Evolutionary conservation across 2,888 invertebrate species (phyloP).

Genomic region (Acrobasis repandana): DNA sequence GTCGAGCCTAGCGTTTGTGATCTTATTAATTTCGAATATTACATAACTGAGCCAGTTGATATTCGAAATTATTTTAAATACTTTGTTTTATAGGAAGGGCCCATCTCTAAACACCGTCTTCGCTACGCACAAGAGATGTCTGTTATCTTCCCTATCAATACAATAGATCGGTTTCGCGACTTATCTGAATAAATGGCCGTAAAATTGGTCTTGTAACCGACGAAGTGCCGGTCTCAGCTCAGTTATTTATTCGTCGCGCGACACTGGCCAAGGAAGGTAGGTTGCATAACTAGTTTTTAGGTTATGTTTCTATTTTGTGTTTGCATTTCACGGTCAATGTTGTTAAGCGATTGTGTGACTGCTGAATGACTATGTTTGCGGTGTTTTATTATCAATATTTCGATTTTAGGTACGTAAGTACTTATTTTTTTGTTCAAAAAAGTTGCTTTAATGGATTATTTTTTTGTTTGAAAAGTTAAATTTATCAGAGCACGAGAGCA

Average conservation of each 20-base stretch:
- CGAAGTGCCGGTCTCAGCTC: background rate
- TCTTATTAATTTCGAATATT: too few relatives aligned
- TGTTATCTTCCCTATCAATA: slow-evolving; percentile 4
- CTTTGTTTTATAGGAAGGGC: background rate
- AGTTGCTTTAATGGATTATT: too few relatives aligned
- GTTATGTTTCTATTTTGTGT: slow-evolving; percentile 7
- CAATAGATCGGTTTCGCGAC: background rate
- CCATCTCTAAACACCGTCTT: background rate
- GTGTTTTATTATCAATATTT: too few relatives aligned
- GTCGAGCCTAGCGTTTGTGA: too few relatives aligned
- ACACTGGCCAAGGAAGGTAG: slow-evolving; percentile 5
- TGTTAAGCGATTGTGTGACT: too few relatives aligned
- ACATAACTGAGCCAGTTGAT: too few relatives aligned
- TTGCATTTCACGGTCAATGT: background rate
- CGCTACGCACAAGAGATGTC: background rate
- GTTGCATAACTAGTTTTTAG: slow-evolving; percentile 11
- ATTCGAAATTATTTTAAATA: too few relatives aligned
- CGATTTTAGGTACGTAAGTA: too few relatives aligned
- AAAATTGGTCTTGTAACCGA: slow-evolving; percentile 4
- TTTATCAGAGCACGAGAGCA: too few relatives aligned
- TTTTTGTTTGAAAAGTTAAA: too few relatives aligned
- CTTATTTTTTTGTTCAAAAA: too few relatives aligned
- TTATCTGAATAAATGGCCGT: background rate
- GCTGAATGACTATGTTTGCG: too few relatives aligned
- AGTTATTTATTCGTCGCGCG: slow-evolving; percentile 1